phyloP scores from a whole-genome alignment of 1,140 invertebrate genomes.

The Chrysomallon squamiferum region DNA sequence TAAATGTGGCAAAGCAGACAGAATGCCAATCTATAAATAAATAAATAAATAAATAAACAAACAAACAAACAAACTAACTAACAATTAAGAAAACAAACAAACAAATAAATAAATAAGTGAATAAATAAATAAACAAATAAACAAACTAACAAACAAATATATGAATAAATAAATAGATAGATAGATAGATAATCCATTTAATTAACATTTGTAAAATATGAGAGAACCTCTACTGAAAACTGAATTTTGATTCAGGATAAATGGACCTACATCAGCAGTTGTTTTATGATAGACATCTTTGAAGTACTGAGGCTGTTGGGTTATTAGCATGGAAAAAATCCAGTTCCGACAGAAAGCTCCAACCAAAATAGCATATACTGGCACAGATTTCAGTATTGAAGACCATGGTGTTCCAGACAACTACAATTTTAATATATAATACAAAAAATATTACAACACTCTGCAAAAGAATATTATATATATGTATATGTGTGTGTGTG shows the following conservation, averaged over 20 bases:
- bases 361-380: conserved; percentile 25
- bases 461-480: neutral
- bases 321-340: conserved; percentile 26
- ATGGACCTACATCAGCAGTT: conserved; percentile 18
- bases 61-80: too few relatives aligned
- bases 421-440: neutral
- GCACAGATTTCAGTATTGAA: conserved; percentile 22
- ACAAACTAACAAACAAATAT: too few relatives aligned
- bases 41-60: too few relatives aligned
- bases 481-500: neutral
- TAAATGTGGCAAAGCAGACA: conserved; percentile 25
- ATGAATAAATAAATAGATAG: too few relatives aligned
- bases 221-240: too few relatives aligned
- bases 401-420: conserved; percentile 21
- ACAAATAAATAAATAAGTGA: too few relatives aligned
- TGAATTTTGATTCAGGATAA: too few relatives aligned
- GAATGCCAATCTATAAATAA: conserved; percentile 19
- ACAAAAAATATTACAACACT: neutral
- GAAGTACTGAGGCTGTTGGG: conserved; percentile 26
- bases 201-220: too few relatives aligned
- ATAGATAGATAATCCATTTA: too few relatives aligned
- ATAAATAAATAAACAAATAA: too few relatives aligned
- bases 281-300: conserved; percentile 21
- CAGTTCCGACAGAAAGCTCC: conserved; percentile 23
- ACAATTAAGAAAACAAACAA: too few relatives aligned